Percentiles rank a stretch among this genome's conserved stretches.
Conservation (phyloP, 2,888 invertebrate species). For the Drosophila demipolita region DNA sequence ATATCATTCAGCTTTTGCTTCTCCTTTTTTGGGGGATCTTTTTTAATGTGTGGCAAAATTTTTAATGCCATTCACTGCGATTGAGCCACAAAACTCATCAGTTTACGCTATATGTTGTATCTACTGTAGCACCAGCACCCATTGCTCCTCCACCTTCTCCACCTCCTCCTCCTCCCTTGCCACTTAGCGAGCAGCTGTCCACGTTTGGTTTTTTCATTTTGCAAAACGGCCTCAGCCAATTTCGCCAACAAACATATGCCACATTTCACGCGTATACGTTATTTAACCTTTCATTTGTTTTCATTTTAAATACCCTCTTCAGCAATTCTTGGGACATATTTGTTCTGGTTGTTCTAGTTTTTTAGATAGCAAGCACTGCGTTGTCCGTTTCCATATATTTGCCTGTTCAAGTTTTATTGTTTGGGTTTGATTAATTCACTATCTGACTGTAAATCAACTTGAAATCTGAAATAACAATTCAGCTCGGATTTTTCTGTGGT, state of each 20-base stretch:
- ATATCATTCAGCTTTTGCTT: conserved; percentile 5
- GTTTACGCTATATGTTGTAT: conserved; percentile 5
- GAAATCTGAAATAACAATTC: conserved; percentile 5
- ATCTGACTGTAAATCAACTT: conserved; percentile 28
- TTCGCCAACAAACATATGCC: conserved; percentile 70
- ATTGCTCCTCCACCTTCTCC: not conserved
- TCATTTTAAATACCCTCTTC: conserved; percentile 26
- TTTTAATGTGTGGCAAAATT: conserved; percentile 41
- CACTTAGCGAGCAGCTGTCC: conserved; percentile 69
- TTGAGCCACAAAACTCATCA: conserved; percentile 50
- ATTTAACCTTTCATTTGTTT: conserved; percentile 34
- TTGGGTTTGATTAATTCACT: conserved; percentile 18
- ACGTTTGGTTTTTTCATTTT: conserved; percentile 17
- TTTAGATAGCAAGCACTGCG: conserved; percentile 5
- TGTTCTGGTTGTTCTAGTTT: conserved; percentile 10
- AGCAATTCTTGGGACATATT: conserved; percentile 12
- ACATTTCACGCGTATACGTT: conserved; percentile 69
- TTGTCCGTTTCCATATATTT: conserved; percentile 31
- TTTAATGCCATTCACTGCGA: conserved; percentile 62
- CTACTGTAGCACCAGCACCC: not conserved
- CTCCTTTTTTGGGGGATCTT: not conserved
- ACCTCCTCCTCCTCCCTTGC: not conserved
- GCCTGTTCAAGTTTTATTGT: conserved; percentile 2
- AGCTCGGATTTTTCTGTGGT: not conserved
- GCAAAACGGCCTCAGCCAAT: conserved; percentile 52